Evolutionary conservation across 2,888 invertebrate species (phyloP), one percentile per base, ranked within the genome.

Genomic region (Tetrapedia diversipes): DNA sequence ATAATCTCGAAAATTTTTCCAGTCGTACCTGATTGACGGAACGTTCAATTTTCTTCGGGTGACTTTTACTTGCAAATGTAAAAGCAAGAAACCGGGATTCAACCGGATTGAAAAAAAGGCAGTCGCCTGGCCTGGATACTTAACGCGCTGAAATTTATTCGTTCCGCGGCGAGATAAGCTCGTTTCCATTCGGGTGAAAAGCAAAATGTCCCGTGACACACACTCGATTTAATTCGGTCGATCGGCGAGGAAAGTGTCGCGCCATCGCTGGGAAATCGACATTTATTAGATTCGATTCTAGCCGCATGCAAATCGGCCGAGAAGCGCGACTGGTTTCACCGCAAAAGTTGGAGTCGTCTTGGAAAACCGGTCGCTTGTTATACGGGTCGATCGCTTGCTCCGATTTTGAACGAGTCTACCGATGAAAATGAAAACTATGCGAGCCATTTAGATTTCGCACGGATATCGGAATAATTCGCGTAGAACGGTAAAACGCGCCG

Each of bases 31-130:
- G 54, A 41, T 51, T 27, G 10, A 43, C 19, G 4, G 19, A 11
- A 10, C 29, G 34, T 14, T 32, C 16, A 22, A 43, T 53, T 63
- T 27, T 41, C 45, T 34, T 37, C 56, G 32, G 22, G 10, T 43
- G 49, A 77, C 70, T 78, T 70, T 77, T 70, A 70, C 77, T 49
- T 19, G 53, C 37, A n/a, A 14, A n/a, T 19, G 60, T 60, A 77
- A 70, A 77, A 78, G 61, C 61, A 61, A 70, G 66, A n/a, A n/a
- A 61, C 41, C 11, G 51, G 66, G 54, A 77, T 60, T 56, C 43
- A 27, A 27, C 6, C n/a, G 45, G n/a, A 27, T 22, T 4, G 14
- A 51, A 29, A 43, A 24, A 8, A 22, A 10, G 19, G 11, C 32
- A 16, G 45, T n/a, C n/a, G n/a, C 11, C 22, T 32, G 65, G 54